Evolutionary conservation across 2,888 invertebrate species (phyloP).

Genomic region (Habrosyne pyritoides): DNA sequence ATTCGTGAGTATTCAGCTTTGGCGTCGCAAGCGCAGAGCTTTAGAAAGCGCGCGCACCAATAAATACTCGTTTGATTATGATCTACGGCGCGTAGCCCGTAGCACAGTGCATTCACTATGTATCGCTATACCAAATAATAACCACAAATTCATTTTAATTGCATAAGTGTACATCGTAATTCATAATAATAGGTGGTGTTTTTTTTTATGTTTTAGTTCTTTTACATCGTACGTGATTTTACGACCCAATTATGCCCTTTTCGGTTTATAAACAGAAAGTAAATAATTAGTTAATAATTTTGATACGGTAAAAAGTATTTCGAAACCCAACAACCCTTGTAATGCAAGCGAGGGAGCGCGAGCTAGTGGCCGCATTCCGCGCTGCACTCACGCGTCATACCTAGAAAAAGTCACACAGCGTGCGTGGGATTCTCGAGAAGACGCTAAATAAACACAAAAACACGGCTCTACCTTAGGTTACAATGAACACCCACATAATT

Average conservation of each 20-base stretch:
- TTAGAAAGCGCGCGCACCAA: constrained; percentile 77
- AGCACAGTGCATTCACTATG: constrained; percentile 57
- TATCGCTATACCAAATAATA: constrained; percentile 7
- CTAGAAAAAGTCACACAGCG: constrained; percentile 58
- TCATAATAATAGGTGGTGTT: not conserved
- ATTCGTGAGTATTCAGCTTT: constrained; percentile 61
- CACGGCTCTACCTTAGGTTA: constrained; percentile 41
- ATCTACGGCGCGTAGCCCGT: constrained; percentile 82
- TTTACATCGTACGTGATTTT: not conserved
- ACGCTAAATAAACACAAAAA: constrained; percentile 57
- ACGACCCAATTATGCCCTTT: not conserved
- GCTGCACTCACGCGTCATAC: constrained; percentile 56
- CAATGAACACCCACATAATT: constrained; percentile 47
- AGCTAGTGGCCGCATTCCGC: constrained; percentile 53
- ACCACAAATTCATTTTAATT: not conserved
- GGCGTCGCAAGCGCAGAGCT: constrained; percentile 40
- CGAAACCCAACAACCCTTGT: constrained; percentile 25
- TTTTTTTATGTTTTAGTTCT: not conserved
- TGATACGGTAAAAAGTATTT: constrained; percentile 21
- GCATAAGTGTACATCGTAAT: not conserved
- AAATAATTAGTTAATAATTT: constrained; percentile 3
- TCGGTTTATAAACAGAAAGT: not conserved
- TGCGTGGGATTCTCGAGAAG: constrained; percentile 60
- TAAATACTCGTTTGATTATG: constrained; percentile 81
- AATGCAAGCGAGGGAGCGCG: constrained; percentile 41